Evolutionary conservation across 2,113 vertebrate species (phyloP).

Genomic region (Diadophis punctatus): DNA sequence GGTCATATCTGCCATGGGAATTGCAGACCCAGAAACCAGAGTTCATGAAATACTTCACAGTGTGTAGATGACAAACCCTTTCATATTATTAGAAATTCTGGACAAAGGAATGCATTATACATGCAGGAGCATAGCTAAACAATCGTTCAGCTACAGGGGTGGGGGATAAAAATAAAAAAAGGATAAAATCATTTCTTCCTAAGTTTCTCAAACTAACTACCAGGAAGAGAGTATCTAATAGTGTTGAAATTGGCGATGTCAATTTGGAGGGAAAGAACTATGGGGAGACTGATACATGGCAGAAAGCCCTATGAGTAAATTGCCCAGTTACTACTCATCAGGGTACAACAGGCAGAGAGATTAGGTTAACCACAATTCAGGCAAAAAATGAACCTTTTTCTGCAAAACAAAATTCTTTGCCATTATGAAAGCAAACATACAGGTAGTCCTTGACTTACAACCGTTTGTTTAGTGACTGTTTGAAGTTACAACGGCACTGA

Average conservation of each 20-base stretch:
- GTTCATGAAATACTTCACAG: slow-evolving; percentile 33
- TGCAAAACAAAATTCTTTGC: not conserved
- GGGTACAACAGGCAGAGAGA: not conserved
- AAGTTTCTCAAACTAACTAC: not conserved
- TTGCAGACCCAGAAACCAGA: slow-evolving; percentile 3
- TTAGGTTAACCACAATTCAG: not conserved
- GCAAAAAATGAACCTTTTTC: not conserved
- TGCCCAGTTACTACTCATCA: not conserved
- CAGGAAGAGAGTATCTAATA: not conserved
- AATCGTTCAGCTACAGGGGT: not conserved
- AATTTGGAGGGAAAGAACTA: not conserved
- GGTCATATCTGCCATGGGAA: not conserved
- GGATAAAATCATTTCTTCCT: not conserved
- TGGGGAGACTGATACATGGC: not conserved
- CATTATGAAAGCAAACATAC: not conserved
- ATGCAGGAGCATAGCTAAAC: slow-evolving; percentile 14
- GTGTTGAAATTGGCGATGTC: not conserved
- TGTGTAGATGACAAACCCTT: slow-evolving; percentile 36
- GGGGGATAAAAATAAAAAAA: not conserved
- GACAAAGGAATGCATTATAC: slow-evolving; percentile 29
- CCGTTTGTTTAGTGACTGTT: too few relatives aligned
- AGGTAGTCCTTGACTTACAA: too few relatives aligned
- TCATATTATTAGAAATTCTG: slow-evolving; percentile 22
- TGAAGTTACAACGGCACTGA: too few relatives aligned
- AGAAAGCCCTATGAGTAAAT: not conserved